These are phyloP conservation scores for Halocaridina rubra DNA, from an alignment of 2,888 invertebrate species.

Conservation along the genomic window DNA sequence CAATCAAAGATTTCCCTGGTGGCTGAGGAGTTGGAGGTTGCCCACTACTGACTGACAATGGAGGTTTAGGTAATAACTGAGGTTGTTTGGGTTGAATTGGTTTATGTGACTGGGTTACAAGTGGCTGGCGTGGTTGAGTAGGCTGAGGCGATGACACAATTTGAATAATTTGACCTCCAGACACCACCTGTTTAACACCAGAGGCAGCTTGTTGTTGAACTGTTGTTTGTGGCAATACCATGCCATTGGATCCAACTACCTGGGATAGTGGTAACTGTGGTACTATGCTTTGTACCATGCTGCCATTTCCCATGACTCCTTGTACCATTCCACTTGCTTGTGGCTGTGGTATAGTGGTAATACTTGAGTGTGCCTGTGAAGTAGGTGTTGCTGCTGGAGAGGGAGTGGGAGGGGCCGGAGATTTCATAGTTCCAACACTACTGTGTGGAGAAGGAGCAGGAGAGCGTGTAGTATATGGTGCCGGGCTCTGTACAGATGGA, in stretches of 20 bases:
- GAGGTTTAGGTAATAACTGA: conserved; percentile 55
- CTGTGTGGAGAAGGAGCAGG: conserved; percentile 50
- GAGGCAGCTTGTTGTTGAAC: conserved; percentile 39
- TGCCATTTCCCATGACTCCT: conserved; percentile 49
- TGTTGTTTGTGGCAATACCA: conserved; percentile 53
- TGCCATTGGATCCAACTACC: conserved; percentile 56
- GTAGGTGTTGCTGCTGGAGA: conserved; percentile 59
- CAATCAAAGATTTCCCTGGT: conserved; percentile 47
- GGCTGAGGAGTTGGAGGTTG: conserved; percentile 50
- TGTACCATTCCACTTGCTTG: conserved; percentile 41
- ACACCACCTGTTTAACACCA: conserved; percentile 53
- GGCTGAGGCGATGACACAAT: conserved; percentile 57
- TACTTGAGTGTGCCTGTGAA: conserved; percentile 36
- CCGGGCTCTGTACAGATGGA: conserved; percentile 41
- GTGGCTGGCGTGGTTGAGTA: conserved; percentile 40
- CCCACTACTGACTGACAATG: conserved; percentile 33
- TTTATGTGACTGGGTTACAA: conserved; percentile 48
- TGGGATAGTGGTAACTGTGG: conserved; percentile 50
- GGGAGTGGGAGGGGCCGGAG: conserved; percentile 55
- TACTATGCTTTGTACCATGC: conserved; percentile 55
- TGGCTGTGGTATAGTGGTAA: conserved; percentile 17
- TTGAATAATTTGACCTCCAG: conserved; percentile 60
- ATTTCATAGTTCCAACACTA: conserved; percentile 36
- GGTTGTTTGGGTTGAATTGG: conserved; percentile 63
- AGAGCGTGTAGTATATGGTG: conserved; percentile 44